Conservation (phyloP, 2,888 invertebrate genomes). For the Pasiphila rectangulata region DNA sequence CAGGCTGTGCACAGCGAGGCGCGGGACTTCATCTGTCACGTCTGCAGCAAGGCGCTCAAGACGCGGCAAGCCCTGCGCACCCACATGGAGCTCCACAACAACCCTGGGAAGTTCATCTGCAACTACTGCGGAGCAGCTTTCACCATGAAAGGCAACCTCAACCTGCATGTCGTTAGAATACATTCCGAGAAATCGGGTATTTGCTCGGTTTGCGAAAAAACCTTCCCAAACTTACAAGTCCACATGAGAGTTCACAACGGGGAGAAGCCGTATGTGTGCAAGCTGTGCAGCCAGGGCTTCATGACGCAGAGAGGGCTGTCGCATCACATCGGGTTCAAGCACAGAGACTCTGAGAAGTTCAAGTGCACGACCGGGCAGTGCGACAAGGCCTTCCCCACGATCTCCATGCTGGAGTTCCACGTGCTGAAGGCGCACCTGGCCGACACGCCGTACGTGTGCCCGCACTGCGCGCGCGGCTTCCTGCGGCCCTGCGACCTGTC, state of each 20-base stretch:
- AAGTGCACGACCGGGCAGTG: conserved; percentile 70
- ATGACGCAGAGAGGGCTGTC: conserved; percentile 58
- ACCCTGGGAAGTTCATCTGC: conserved; percentile 67
- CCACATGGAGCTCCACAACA: conserved; percentile 67
- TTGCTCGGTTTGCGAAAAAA: conserved; percentile 76
- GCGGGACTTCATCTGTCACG: conserved; percentile 76
- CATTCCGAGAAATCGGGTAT: conserved; percentile 80
- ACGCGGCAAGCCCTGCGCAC: conserved; percentile 72
- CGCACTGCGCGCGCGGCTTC: conserved; percentile 67
- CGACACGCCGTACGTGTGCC: conserved; percentile 67
- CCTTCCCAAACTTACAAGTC: conserved; percentile 76
- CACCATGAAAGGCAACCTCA: conserved; percentile 78
- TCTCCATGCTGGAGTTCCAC: conserved; percentile 71
- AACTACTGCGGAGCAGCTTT: conserved; percentile 72
- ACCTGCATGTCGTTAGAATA: conserved; percentile 75
- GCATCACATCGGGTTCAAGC: conserved; percentile 67
- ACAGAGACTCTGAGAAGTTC: conserved; percentile 65
- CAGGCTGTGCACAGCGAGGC: conserved; percentile 69
- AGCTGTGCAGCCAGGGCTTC: conserved; percentile 59
- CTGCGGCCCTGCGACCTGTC: conserved; percentile 68
- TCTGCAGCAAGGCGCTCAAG: conserved; percentile 77
- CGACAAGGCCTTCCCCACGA: conserved; percentile 62
- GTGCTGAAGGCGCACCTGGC: conserved; percentile 70
- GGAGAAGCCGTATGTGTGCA: conserved; percentile 69
- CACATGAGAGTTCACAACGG: conserved; percentile 82